Evolutionary conservation across 2,888 invertebrate species (phyloP), one percentile per base, ranked within the genome.

Genomic region (Lepeophtheirus nordmannii): DNA sequence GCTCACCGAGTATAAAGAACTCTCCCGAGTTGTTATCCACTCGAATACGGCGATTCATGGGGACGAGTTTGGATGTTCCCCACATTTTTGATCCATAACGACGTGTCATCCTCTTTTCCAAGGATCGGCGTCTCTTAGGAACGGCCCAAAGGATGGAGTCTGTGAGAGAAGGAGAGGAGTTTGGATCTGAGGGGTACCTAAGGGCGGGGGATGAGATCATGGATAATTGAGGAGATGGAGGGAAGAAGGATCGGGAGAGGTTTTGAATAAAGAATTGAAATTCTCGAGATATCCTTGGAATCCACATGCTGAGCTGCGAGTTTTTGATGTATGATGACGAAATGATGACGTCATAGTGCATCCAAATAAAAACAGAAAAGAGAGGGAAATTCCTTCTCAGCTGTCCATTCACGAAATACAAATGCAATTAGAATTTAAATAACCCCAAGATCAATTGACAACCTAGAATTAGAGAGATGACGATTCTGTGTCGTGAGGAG

Each of bases 61-160:
- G 78, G 14, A 86, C 73, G 69, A 84, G 80, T 76, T 90, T 89
- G 80, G 81, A 82, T n/a, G 37, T 58, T 12, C 64, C 64, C 74
- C 83, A 83, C 0, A 84, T 78, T 0, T 83, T 82, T 56, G 73
- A 69, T 0, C 89, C 89, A 75, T 80, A 89, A 75, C 83, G 87
- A 60, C 90, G 80, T 58, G 80, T 84, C 70, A 79, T 75, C 68
- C 89, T 80, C 73, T 78, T 85, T 73, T 93, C 92, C 58, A 88
- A 70, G 0, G 86, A 82, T 70, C 89, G 80, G 71, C 94, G 79
- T 69, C 80, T 79, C 73, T 85, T 87, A 0, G 90, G 93, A 1
- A 86, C 89, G 62, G 85, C 91, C 82, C 86, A 85, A 22, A 92
- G 74, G 69, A 89, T 80, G 1, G 86, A 86, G 76, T 87, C 82